Evolutionary conservation across 2,113 vertebrate species (phyloP).

Genomic region (Phrynosoma platyrhinos): DNA sequence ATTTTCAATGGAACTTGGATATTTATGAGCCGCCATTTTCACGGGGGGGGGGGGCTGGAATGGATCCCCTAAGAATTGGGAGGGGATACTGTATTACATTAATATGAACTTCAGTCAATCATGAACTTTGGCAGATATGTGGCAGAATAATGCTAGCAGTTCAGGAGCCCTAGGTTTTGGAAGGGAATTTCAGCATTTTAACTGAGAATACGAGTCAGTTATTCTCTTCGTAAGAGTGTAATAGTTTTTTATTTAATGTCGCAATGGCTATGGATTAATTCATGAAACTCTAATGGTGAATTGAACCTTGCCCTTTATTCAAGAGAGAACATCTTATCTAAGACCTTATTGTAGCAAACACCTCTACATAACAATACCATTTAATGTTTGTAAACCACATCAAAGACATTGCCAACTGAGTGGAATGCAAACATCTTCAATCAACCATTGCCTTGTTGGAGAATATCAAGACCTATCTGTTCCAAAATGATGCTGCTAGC

Average conservation of each 20-base stretch:
- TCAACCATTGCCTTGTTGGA: background rate
- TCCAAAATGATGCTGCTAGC: background rate
- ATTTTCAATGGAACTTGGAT: too few species aligned
- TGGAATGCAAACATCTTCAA: too few species aligned
- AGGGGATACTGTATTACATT: background rate
- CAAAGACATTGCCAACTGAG: too few species aligned
- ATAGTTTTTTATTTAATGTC: background rate
- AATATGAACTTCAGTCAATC: conserved; percentile 5
- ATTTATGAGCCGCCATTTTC: too few species aligned
- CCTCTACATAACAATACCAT: too few species aligned
- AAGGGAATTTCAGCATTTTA: background rate
- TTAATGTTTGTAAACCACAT: too few species aligned
- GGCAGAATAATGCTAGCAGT: background rate
- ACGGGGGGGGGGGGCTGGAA: too few species aligned
- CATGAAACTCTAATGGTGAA: background rate
- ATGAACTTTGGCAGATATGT: background rate
- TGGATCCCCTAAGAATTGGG: too few species aligned
- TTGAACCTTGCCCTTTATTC: background rate
- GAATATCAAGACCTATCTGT: background rate
- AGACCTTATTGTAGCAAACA: background rate
- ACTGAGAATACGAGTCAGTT: background rate
- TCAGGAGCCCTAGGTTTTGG: background rate
- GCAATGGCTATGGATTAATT: background rate
- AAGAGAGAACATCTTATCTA: background rate
- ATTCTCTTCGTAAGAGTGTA: background rate